Base-by-base conservation (phyloP, 2,888 invertebrate genomes). In the Drosophila leonis region DNA sequence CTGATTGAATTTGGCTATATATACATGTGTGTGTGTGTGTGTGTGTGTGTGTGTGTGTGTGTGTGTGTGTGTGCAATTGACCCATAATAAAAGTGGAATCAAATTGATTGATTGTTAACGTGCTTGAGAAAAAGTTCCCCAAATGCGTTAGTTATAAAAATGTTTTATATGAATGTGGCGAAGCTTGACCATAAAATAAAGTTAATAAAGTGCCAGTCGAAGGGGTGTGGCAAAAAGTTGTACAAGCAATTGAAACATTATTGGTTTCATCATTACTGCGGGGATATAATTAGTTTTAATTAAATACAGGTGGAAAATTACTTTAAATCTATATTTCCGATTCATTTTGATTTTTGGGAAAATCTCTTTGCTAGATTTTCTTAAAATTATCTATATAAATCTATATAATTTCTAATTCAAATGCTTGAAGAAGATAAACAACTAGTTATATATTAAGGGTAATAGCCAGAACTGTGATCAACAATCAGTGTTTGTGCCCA, bases 51-150 rank as follows among this genome's bases (percentile, higher is more conserved):
- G 37, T 56, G 29, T 29, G 29, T 10, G 27, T 49, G 49, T 33
- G 31, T 20, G 33, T 51, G 20, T 33, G 15, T 13, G 3, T 5
- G 10, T 10, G 20, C 20, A 52, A 52, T 54, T 54, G 37, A 29
- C 12, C 54, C 27, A 74, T 66, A 80, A 75, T 65, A 55, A 77
- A 64, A 54, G 52, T 59, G 65, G 24, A 37, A 62, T 63, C 37
- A 75, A 73, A 79, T 83, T 65, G 64, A 77, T 80, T 75, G 70
- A 82, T 78, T 76, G 72, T 59, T 64, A 76, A 76, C 59, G 65
- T 65, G 64, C 64, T 75, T 42, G 49, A 68, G 63, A 48, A 59
- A 67, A 67, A 61, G 37, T 48, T 70, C 1, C 2, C 51, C 10
- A 29, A 72, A 57, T 51, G 33, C 37, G 35, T 35, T 49, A 20